Conservation (phyloP, 2,888 invertebrate genomes). For the Atrina japonica region DNA sequence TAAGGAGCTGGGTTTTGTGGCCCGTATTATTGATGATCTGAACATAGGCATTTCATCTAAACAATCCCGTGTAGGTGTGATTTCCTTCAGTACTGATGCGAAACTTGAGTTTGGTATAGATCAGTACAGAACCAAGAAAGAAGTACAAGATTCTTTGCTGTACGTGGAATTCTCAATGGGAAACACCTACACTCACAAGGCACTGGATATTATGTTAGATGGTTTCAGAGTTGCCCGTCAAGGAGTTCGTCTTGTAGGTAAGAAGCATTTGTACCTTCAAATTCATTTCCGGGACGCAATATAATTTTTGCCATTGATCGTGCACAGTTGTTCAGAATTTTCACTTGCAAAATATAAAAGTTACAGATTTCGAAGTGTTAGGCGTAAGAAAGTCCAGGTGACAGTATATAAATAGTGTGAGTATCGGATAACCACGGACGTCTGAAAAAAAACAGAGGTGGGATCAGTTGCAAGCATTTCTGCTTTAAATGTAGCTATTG, state of each 20-base stretch:
- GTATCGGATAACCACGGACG: too few relatives aligned
- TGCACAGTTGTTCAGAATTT: too few relatives aligned
- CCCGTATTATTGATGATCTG: constrained; percentile 19
- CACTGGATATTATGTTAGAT: constrained; percentile 19
- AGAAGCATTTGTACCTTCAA: too few relatives aligned
- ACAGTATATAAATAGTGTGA: too few relatives aligned
- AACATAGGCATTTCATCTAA: constrained; percentile 14
- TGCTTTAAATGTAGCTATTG: too few relatives aligned
- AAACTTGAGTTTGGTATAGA: constrained; percentile 14
- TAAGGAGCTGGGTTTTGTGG: constrained; percentile 28
- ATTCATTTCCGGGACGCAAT: too few relatives aligned
- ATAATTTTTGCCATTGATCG: too few relatives aligned
- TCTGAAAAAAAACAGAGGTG: too few relatives aligned
- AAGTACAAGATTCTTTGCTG: constrained; percentile 12
- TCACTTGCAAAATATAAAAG: too few relatives aligned
- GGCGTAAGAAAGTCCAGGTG: too few relatives aligned
- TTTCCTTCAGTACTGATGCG: constrained; percentile 30
- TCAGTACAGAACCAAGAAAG: constrained; percentile 1
- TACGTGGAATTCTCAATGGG: constrained; percentile 17
- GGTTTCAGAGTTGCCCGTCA: background rate
- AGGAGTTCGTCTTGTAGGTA: constrained; percentile 4
- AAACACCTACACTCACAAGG: constrained; percentile 32
- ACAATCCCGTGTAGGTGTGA: constrained; percentile 19
- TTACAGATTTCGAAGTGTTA: too few relatives aligned
- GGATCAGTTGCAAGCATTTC: too few relatives aligned